Evolutionary conservation across 2,113 vertebrate genomes (phyloP).

Genomic region (Anarrhichthys ocellatus): DNA sequence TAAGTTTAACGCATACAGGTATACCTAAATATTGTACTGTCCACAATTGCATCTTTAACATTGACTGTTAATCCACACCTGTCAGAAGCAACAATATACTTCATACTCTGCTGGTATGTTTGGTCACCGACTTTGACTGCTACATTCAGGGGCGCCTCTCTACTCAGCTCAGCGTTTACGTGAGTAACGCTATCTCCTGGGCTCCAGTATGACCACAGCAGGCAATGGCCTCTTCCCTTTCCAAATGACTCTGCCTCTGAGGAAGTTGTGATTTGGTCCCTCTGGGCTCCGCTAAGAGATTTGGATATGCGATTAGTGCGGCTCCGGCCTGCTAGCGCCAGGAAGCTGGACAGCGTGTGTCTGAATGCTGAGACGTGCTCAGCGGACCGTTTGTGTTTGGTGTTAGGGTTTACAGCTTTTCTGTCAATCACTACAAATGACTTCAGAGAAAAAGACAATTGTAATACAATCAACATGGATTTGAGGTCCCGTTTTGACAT

Average conservation of each 20-base stretch:
- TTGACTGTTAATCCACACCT: constrained; percentile 1
- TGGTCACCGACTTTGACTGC: not conserved
- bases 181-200: constrained; percentile 46
- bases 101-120: not conserved
- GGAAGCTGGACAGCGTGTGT: constrained; percentile 54
- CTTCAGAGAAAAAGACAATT: too few species aligned
- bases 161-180: constrained; percentile 1
- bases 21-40: too few species aligned
- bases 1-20: too few species aligned
- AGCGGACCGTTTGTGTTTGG: constrained; percentile 35
- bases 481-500: not conserved
- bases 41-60: too few species aligned
- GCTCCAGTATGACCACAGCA: constrained; percentile 34
- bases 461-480: not conserved
- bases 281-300: constrained; percentile 67
- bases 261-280: constrained; percentile 76
- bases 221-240: constrained; percentile 65
- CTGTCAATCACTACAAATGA: not conserved
- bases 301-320: constrained; percentile 62
- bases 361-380: constrained; percentile 63
- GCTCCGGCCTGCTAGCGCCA: constrained; percentile 55
- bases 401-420: not conserved
- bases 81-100: constrained; percentile 40
- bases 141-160: not conserved
- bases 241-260: constrained; percentile 63